Evolutionary conservation across 1,140 invertebrate species (phyloP).

Genomic region (Drosophila nigrodunni): DNA sequence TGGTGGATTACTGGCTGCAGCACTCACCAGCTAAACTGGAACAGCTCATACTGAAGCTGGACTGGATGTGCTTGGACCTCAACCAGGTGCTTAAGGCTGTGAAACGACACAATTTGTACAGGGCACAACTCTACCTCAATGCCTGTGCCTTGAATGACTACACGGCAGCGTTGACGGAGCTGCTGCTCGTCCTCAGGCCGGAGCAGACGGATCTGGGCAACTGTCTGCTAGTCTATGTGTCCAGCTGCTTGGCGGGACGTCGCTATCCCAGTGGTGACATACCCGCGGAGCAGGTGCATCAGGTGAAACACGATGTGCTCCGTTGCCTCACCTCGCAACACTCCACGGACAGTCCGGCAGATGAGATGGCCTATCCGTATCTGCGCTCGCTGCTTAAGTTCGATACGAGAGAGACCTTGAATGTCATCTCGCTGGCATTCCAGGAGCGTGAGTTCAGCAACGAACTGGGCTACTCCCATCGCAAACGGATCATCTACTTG

Average conservation of each 20-base stretch:
- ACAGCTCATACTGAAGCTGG: slow-evolving; percentile 91
- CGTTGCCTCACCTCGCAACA: slow-evolving; percentile 88
- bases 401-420: slow-evolving; percentile 95
- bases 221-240: slow-evolving; percentile 95
- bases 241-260: slow-evolving; percentile 96
- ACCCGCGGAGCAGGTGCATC: slow-evolving; percentile 88
- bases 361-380: slow-evolving; percentile 92
- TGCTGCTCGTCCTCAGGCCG: slow-evolving; percentile 86
- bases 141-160: slow-evolving; percentile 94
- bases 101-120: slow-evolving; percentile 91
- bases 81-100: slow-evolving; percentile 94
- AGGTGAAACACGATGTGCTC: slow-evolving; percentile 91
- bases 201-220: slow-evolving; percentile 90
- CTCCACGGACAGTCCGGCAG: slow-evolving; percentile 88
- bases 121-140: slow-evolving; percentile 95
- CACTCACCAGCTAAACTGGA: slow-evolving; percentile 88
- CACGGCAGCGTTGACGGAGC: slow-evolving; percentile 92
- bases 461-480: slow-evolving; percentile 90
- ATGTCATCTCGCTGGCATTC: slow-evolving; percentile 95
- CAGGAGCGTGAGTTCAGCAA: slow-evolving; percentile 92
- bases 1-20: slow-evolving; percentile 87
- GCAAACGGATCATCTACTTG: slow-evolving; percentile 93
- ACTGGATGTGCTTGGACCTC: slow-evolving; percentile 94
- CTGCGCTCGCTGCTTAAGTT: slow-evolving; percentile 92
- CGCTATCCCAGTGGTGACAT: slow-evolving; percentile 95